Evolutionary conservation across 2,888 invertebrate genomes (phyloP), one percentile per base, ranked within the genome.

Genomic region (Pseudococcus jackbeardsleyi): DNA sequence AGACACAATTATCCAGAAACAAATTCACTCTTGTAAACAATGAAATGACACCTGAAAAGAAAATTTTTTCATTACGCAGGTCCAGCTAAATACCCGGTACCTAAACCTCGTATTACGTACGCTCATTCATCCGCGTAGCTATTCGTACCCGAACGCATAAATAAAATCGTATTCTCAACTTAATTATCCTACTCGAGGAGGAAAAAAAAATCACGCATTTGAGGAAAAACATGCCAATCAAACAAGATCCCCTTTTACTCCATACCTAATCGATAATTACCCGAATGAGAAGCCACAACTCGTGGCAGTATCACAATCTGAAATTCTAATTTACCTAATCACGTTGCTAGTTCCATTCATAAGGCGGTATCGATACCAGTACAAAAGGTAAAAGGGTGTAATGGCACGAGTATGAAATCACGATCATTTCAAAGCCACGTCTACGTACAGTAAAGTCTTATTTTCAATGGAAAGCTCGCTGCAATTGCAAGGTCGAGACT

Each of bases 391-490:
- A 59, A 9, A n/a, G 7, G 59, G 19, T 19, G 59, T 59, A 54
- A 15, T 59, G 19, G 59, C 59, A 59, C 59, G 59, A 59, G 59
- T 50, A 50, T 46, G 19, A 59, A 59, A 72, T 72, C 68, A 72
- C 68, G 68, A 72, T 33, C 22, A 33, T 72, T 72, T 33, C 68
- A 22, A 72, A 72, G 59, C 19, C 59, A 59, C 19, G 9, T n/a
- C 59, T 19, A 59, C 19, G 19, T 19, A 33, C 15, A 1, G 12
- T 1, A 50, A 50, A 50, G 3, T 72, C 15, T 26, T 19, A 42
- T n/a, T 79, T 79, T 42, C 42, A 79, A 79, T 79, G 79, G 79
- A 79, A 79, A 79, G 79, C n/a, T 42, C n/a, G 42, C n/a, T 79
- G 9, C 42, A 15, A 77, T 33, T 79, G n/a, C 79, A 79, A 79